Conservation (phyloP, 1,140 invertebrate species). For the Tetramorium simillimum region DNA sequence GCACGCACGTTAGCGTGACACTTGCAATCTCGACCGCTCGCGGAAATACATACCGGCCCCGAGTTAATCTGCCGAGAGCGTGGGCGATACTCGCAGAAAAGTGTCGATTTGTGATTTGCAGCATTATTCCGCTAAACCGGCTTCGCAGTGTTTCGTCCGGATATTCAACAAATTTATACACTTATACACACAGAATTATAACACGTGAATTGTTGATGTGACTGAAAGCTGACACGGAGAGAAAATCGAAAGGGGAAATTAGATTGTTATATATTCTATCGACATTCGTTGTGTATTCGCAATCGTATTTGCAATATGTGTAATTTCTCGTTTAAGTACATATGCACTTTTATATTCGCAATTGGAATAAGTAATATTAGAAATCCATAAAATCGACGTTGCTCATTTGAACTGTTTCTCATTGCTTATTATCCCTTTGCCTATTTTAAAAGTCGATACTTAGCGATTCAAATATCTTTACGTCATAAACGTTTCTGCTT, state of each 20-base stretch:
- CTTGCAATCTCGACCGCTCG: slow-evolving; percentile 57
- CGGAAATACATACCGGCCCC: slow-evolving; percentile 43
- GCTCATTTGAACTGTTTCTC: background rate
- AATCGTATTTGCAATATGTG: background rate
- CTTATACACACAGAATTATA: background rate
- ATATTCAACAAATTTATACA: slow-evolving; percentile 5
- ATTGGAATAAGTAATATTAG: background rate
- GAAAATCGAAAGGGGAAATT: slow-evolving; percentile 2
- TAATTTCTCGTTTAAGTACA: background rate
- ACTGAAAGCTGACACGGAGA: background rate
- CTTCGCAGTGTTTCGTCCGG: background rate
- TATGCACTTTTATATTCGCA: background rate
- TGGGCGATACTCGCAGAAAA: slow-evolving; percentile 50
- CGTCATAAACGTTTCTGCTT: background rate
- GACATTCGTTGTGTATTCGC: background rate
- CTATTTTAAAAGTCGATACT: background rate
- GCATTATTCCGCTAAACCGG: background rate
- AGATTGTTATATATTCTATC: background rate
- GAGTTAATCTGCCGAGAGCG: slow-evolving; percentile 48
- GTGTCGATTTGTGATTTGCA: slow-evolving; percentile 50
- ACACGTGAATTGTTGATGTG: background rate
- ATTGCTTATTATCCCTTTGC: background rate
- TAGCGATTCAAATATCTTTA: background rate
- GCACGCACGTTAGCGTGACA: slow-evolving; percentile 64
- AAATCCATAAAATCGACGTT: background rate